Base-by-base conservation (phyloP, 2,113 vertebrate genomes). In the Aegithalos caudatus region DNA sequence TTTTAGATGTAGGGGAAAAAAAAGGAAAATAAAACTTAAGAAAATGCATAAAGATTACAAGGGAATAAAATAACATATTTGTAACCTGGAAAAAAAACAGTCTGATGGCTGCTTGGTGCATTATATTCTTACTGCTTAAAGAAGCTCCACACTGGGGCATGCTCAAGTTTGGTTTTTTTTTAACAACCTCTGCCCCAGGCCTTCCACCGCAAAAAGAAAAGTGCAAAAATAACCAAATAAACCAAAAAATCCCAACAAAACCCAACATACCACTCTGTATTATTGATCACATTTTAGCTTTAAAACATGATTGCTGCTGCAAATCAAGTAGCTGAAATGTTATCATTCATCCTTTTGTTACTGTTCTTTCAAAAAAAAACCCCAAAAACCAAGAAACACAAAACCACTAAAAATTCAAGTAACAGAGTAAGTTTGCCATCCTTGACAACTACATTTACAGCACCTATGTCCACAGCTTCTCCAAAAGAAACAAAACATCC, bases 71-170 rank as follows among this genome's bases (percentile, higher is more conserved):
- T 1, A 60, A 47, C 9, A 3, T 51, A 64, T 40, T 23, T 57
- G 16, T 21, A 94, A 94, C 14, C 27, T 37, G 22, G 29, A 88
- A 88, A 33, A 33, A 37, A 54, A 42, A 18, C 35, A n/a, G 37
- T 19, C 10, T 15, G n/a, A 61, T 20, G 28, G n/a, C n/a, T 89
- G 40, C 28, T 70, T 37, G 40, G 28, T 13, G 21, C 27, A 47
- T 48, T 64, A 69, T 3, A 3, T 7, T 15, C 28, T 24, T 18
- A 74, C 28, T 14, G 29, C 47, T 74, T 45, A 47, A 90, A 70
- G 40, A 4, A 37, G 31, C 14, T n/a, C 4, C 0, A 0, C 17
- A 42, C 0, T 11, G 14, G 15, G 33, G 27, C 16, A 44, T 4
- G 19, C 8, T 44, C 12, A 42, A 56, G 18, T 16, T 28, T n/a